Conservation (phyloP, 2,888 invertebrate genomes). For the Drosophila falleni region DNA sequence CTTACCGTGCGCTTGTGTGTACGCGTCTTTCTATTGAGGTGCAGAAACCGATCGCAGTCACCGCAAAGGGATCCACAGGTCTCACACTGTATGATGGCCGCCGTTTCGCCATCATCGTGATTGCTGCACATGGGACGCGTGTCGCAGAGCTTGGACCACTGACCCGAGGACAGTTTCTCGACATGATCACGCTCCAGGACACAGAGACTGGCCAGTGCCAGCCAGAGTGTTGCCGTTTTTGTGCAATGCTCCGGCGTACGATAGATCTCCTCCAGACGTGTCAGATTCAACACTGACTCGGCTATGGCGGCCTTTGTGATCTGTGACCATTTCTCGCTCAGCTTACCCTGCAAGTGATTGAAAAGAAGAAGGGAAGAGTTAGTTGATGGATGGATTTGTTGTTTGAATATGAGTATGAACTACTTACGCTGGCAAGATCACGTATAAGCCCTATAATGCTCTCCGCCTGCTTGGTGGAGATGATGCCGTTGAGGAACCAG, state of each 20-base stretch:
- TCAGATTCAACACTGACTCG: slow-evolving; percentile 93
- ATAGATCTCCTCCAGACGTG: slow-evolving; percentile 91
- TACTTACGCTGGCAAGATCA: slow-evolving; percentile 95
- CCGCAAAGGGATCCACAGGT: slow-evolving; percentile 96
- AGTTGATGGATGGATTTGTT: neutral
- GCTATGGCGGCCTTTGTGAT: slow-evolving; percentile 95
- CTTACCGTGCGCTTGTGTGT: slow-evolving; percentile 90
- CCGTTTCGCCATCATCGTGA: slow-evolving; percentile 97
- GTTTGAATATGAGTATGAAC: no score
- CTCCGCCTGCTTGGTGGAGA: slow-evolving; percentile 94
- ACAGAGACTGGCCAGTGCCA: slow-evolving; percentile 96
- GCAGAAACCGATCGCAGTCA: slow-evolving; percentile 98
- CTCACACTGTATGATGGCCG: slow-evolving; percentile 96
- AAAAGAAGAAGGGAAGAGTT: neutral
- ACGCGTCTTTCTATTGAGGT: slow-evolving; percentile 94
- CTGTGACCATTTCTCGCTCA: slow-evolving; percentile 93
- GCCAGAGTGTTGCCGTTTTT: slow-evolving; percentile 94
- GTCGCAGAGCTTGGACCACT: slow-evolving; percentile 89
- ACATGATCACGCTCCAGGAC: slow-evolving; percentile 96
- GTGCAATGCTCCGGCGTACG: slow-evolving; percentile 92
- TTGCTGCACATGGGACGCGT: slow-evolving; percentile 95
- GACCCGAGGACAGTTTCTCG: slow-evolving; percentile 91
- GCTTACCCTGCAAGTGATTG: slow-evolving; percentile 89
- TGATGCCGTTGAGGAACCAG: slow-evolving; percentile 96
- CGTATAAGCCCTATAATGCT: slow-evolving; percentile 94